phyloP scores from a whole-genome alignment of 2,113 vertebrate genomes.

The Corythornis vintsioides region DNA sequence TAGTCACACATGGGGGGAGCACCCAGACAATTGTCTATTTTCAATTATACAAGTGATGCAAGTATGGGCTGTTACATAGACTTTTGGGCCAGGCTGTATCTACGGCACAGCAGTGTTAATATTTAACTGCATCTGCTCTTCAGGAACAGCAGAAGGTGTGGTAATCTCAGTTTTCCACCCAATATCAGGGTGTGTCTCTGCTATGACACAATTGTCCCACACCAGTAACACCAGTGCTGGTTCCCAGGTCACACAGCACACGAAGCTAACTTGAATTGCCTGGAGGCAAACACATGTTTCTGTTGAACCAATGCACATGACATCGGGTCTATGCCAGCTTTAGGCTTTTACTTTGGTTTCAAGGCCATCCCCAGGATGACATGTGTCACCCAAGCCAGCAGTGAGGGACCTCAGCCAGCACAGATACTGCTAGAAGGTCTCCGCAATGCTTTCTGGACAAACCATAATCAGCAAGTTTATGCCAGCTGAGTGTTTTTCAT shows the following conservation, averaged over 20 bases:
- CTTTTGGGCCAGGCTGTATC: background rate
- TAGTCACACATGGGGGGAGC: background rate
- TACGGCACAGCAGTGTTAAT: background rate
- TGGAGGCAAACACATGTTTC: background rate
- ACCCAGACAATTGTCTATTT: background rate
- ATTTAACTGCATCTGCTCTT: background rate
- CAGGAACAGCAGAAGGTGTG: background rate
- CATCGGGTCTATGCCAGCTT: background rate
- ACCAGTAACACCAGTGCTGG: background rate
- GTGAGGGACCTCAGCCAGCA: background rate
- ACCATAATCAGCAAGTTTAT: background rate
- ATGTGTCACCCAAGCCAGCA: background rate
- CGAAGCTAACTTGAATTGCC: background rate
- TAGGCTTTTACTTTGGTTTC: background rate
- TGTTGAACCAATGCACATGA: background rate
- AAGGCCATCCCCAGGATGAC: background rate
- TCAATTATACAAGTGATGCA: fast-evolving
- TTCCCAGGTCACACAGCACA: background rate
- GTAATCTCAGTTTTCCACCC: background rate
- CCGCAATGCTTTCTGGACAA: background rate
- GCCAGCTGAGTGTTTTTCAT: background rate
- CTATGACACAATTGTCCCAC: background rate
- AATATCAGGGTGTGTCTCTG: background rate
- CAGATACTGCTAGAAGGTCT: background rate
- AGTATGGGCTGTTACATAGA: background rate